These are phyloP conservation scores for Sesamia inferens DNA, from an alignment of 2,888 invertebrate genomes.

Conservation along the genomic window DNA sequence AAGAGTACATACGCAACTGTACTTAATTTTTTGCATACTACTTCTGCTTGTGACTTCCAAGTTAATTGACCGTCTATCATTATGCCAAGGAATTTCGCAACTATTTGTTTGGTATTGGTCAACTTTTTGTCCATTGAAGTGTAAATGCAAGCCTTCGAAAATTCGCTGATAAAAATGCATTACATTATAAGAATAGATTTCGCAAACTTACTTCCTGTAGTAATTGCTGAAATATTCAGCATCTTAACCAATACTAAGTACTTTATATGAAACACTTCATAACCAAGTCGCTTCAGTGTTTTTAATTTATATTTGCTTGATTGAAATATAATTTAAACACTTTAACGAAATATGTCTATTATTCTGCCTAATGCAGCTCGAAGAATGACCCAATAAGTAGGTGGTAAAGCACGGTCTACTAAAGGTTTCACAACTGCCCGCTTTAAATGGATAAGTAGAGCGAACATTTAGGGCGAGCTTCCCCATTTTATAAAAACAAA, in stretches of 20 bases:
- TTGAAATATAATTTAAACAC: neutral
- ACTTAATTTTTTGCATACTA: no score
- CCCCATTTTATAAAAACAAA: constrained; percentile 41
- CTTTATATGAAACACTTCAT: neutral
- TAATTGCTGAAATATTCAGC: neutral
- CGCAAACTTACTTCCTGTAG: neutral
- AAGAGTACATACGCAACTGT: no score
- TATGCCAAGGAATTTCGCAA: no score
- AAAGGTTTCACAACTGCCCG: constrained; percentile 4
- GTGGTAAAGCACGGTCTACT: neutral
- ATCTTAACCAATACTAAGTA: neutral
- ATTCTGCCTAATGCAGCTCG: neutral
- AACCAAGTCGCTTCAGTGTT: neutral
- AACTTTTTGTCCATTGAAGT: no score
- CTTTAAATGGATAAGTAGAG: constrained; percentile 18
- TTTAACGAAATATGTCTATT: neutral
- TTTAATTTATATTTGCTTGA: neutral
- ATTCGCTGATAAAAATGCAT: no score
- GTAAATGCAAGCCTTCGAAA: no score
- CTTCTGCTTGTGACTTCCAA: no score
- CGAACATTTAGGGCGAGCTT: constrained; percentile 29
- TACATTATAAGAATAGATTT: no score
- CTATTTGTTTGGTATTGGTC: no score
- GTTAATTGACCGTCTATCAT: no score
- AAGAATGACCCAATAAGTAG: neutral